Evolutionary conservation across 2,888 invertebrate genomes (phyloP), one percentile per base, ranked within the genome.

Genomic region (Zele albiditarsus): DNA sequence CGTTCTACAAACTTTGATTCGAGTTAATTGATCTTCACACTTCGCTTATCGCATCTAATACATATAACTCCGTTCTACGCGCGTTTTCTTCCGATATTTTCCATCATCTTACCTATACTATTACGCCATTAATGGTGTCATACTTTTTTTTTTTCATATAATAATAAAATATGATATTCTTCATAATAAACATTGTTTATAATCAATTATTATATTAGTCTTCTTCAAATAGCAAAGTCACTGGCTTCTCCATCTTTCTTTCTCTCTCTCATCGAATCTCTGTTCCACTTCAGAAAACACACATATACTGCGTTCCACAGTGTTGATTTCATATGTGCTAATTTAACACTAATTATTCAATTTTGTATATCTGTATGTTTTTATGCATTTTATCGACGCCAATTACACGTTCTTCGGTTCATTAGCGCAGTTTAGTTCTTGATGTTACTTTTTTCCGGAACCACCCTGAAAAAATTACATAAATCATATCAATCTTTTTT

Each of bases 371-470:
- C 68, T 71, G 28, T 63, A 28, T 62, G 65, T 60, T 53, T 31
- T 69, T n/a, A 68, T 62, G 28, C 62, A 70, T 67, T 73, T 73
- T 73, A 79, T 72, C 70, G 67, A 73, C 62, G 74, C 75, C 71
- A 63, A 74, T 53, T 58, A 67, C 73, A 75, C 71, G 74, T 77
- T 80, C 75, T 53, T 53, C 20, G 5, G 8, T 80, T 80, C 79
- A 74, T 84, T 84, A 87, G 79, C 82, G 86, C 78, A 84, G 81
- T 77, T 85, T 86, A 78, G 84, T 85, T 80, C 82, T 86, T 74
- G 83, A 82, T 82, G 91, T 92, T 92, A 92, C 91, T 91, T 92
- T 86, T 91, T 91, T 89, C 90, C 90, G 84, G 91, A 89, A 82
- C 89, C 91, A 87, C 91, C 90, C 92, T 92, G 90, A 72, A 89